Conservation (phyloP, 2,888 invertebrate species). For the Phragmatobia fuliginosa region DNA sequence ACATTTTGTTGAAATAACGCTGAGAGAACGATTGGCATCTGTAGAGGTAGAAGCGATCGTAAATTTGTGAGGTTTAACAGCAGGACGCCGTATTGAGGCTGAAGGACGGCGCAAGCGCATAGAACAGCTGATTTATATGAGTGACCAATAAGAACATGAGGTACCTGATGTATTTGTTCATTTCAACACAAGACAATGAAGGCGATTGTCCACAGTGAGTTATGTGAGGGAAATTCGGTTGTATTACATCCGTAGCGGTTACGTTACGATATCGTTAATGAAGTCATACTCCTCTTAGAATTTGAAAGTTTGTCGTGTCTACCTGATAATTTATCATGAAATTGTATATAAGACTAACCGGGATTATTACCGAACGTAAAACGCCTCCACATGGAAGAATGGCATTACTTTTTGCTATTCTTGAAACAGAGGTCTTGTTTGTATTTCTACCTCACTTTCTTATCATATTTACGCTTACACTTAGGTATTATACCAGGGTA, state of each 20-base stretch:
- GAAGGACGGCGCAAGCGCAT: conserved; percentile 74
- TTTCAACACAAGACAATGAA: conserved; percentile 44
- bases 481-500: neutral
- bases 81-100: conserved; percentile 74
- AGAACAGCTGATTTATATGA: conserved; percentile 80
- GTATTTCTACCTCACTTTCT: neutral
- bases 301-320: neutral
- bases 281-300: neutral
- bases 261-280: neutral
- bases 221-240: conserved; percentile 34
- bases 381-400: too few species aligned
- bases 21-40: conserved; percentile 79
- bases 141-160: conserved; percentile 58
- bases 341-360: neutral
- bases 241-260: conserved; percentile 21
- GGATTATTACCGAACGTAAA: neutral
- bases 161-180: conserved; percentile 65
- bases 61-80: conserved; percentile 84
- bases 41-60: conserved; percentile 81
- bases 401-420: neutral
- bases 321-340: neutral
- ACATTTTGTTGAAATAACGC: conserved; percentile 85
- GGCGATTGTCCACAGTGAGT: conserved; percentile 45
- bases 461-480: neutral
- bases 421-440: neutral